These are phyloP conservation scores for Cantharis lateralis DNA, from an alignment of 2,888 invertebrate genomes.

Conservation along the genomic window DNA sequence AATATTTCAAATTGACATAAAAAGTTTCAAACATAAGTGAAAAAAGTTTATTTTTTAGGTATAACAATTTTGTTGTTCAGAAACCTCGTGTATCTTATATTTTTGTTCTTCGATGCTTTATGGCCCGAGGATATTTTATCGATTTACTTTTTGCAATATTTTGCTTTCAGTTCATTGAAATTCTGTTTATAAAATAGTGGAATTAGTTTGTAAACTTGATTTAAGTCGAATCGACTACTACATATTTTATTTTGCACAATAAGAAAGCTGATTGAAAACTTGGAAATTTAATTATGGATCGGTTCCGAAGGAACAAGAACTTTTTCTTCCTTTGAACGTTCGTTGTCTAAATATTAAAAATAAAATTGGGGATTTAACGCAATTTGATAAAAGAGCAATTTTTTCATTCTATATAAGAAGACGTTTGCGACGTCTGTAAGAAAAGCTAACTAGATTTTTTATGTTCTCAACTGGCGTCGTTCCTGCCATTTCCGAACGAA, in stretches of 20 bases:
- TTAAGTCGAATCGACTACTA: not conserved
- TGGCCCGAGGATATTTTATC: slow-evolving; percentile 10
- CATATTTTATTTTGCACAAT: not conserved
- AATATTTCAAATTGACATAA: not conserved
- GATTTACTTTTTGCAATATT: slow-evolving; percentile 15
- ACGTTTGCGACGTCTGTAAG: slow-evolving; percentile 17
- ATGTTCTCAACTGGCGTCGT: slow-evolving; percentile 22
- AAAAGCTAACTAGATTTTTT: slow-evolving; percentile 36
- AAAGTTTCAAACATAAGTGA: not conserved
- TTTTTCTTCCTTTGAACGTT: not conserved
- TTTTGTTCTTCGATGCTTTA: slow-evolving; percentile 2
- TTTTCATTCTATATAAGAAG: slow-evolving; percentile 2
- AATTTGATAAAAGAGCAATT: not conserved
- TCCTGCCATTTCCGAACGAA: slow-evolving; percentile 41
- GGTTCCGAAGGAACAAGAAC: not conserved
- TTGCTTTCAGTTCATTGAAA: slow-evolving; percentile 1
- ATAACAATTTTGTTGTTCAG: not conserved
- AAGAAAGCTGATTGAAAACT: not conserved
- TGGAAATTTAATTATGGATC: not conserved
- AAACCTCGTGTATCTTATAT: not conserved
- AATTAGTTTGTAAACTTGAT: slow-evolving; percentile 3
- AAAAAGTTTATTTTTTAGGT: not conserved
- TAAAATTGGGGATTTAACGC: not conserved
- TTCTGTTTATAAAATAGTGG: slow-evolving; percentile 4
- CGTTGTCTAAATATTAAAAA: not conserved